These are phyloP conservation scores for Kryptolebias ocellatus DNA, from an alignment of 2,797 vertebrate genomes.

Conservation along the genomic window DNA sequence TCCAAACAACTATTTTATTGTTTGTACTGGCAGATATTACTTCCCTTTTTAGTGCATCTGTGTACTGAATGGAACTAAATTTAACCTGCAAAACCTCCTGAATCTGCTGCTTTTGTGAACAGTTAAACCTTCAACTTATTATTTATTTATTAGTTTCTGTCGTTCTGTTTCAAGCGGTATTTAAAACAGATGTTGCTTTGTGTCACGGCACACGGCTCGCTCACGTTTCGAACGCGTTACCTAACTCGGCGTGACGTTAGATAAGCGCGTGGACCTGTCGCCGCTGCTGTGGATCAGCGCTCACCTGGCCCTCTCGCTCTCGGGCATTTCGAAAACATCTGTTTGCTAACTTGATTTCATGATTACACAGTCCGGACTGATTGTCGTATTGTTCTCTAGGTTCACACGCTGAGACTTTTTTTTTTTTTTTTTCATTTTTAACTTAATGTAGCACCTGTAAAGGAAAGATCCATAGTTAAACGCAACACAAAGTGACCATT, in stretches of 20 bases:
- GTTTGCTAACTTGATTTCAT: no score
- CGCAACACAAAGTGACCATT: no score
- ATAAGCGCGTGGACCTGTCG: constrained; percentile 34
- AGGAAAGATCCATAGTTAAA: no score
- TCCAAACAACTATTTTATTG: no score
- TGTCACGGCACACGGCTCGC: constrained; percentile 22
- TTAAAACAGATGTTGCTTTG: constrained; percentile 16
- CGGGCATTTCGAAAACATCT: no score
- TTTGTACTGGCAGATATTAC: no score
- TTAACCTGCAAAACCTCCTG: neutral
- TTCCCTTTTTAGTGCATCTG: neutral
- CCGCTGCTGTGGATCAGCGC: constrained; percentile 33
- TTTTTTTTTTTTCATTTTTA: no score
- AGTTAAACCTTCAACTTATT: neutral
- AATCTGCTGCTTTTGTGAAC: neutral
- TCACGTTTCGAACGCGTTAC: constrained; percentile 52
- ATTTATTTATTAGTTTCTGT: neutral
- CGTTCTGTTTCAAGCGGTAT: neutral
- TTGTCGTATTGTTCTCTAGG: no score
- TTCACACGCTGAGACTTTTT: no score
- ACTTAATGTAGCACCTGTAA: no score
- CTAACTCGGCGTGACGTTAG: constrained; percentile 53
- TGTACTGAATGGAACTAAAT: neutral
- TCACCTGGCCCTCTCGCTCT: no score
- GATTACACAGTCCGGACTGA: no score